phyloP scores from a whole-genome alignment of 1,140 invertebrate genomes.

The Lordiphosa mommai region DNA sequence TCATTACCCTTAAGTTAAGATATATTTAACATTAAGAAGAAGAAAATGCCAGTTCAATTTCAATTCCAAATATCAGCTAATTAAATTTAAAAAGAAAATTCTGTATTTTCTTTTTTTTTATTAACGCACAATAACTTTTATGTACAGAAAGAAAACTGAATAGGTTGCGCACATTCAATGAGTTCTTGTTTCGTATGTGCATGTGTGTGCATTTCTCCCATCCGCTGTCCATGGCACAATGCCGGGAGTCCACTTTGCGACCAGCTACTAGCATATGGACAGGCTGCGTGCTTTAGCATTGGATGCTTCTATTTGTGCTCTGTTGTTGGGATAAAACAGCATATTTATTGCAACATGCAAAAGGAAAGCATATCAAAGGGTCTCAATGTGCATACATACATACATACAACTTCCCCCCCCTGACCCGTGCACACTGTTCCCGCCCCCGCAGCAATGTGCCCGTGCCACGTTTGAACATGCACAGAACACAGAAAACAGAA shows the following conservation, averaged over 20 bases:
- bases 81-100: too few species aligned
- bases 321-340: slow-evolving; percentile 62
- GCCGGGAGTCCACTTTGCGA: slow-evolving; percentile 6
- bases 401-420: slow-evolving; percentile 23
- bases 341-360: slow-evolving; percentile 77
- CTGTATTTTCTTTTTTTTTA: too few species aligned
- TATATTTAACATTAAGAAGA: too few species aligned
- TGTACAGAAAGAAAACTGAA: background rate
- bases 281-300: background rate
- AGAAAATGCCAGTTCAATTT: too few species aligned
- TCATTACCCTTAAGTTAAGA: too few species aligned
- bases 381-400: slow-evolving; percentile 27
- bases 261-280: slow-evolving; percentile 3
- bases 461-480: background rate
- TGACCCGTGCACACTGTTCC: background rate
- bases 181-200: background rate
- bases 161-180: background rate
- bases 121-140: too few species aligned
- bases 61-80: too few species aligned
- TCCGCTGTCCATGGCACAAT: background rate
- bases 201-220: background rate
- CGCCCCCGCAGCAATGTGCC: background rate
- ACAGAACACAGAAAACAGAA: slow-evolving; percentile 33
- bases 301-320: slow-evolving; percentile 20
- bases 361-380: slow-evolving; percentile 69